These are phyloP conservation scores for Gallinago jamesoni DNA, from an alignment of 2,113 vertebrate genomes.

Conservation along the genomic window DNA sequence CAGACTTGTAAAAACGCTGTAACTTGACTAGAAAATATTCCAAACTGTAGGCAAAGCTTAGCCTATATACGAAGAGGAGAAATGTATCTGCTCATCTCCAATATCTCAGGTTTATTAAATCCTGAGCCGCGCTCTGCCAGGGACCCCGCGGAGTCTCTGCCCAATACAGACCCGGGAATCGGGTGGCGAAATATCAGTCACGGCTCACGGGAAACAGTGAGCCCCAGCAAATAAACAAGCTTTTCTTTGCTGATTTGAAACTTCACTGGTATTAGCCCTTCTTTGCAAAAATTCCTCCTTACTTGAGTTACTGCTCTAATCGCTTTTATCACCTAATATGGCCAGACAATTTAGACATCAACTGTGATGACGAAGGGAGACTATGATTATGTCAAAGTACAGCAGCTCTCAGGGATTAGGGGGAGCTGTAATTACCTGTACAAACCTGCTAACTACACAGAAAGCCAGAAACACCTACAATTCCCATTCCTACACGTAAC, in stretches of 20 bases:
- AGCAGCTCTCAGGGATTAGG: neutral
- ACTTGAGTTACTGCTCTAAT: neutral
- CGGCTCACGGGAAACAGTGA: neutral
- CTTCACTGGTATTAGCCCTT: neutral
- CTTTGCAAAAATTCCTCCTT: neutral
- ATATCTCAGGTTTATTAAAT: neutral
- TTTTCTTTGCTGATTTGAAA: neutral
- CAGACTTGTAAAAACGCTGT: neutral
- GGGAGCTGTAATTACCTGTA: neutral
- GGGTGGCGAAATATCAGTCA: neutral
- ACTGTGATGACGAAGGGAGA: neutral
- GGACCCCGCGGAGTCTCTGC: neutral
- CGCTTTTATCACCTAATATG: neutral
- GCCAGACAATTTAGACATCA: neutral
- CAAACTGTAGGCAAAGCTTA: neutral
- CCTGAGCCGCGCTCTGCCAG: neutral
- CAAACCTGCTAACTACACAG: neutral
- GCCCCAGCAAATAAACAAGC: neutral
- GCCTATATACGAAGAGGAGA: neutral
- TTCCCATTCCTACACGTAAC: neutral
- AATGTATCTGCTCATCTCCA: neutral
- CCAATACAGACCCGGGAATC: neutral
- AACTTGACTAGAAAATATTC: neutral
- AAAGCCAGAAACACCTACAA: neutral
- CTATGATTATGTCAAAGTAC: neutral